phyloP scores from a whole-genome alignment of 2,888 invertebrate genomes.

The Drosophila atroscutellata region DNA sequence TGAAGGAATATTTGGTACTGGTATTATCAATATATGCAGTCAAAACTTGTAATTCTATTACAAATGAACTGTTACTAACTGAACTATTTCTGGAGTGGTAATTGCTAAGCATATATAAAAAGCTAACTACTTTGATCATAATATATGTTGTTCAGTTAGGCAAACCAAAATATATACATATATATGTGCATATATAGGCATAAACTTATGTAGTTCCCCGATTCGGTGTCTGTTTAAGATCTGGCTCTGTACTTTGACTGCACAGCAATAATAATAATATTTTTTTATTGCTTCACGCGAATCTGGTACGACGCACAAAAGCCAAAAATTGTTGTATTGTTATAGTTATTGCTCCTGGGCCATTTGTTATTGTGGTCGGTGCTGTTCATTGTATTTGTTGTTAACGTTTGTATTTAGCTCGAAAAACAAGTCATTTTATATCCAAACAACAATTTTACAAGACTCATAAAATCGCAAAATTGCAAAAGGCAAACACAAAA shows the following conservation, averaged over 20 bases:
- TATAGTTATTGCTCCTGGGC: conserved; percentile 13
- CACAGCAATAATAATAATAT: conserved; percentile 19
- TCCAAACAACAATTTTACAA: conserved; percentile 59
- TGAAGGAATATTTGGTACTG: background rate
- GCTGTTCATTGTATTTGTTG: conserved; percentile 30
- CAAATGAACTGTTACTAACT: background rate
- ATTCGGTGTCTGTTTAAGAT: conserved; percentile 9
- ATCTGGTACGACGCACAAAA: conserved; percentile 25
- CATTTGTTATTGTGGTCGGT: conserved; percentile 13
- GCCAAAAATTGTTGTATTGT: conserved; percentile 17
- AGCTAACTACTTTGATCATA: background rate
- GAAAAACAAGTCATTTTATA: conserved; percentile 62
- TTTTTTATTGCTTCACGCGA: conserved; percentile 37
- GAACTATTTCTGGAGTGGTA: background rate
- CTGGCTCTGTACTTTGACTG: conserved; percentile 7
- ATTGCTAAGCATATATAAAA: background rate
- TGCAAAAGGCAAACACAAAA: conserved; percentile 62
- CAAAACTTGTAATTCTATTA: background rate
- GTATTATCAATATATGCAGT: background rate
- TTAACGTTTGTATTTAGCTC: conserved; percentile 41
- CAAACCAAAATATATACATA: background rate
- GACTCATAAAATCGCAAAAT: conserved; percentile 62
- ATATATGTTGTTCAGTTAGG: background rate
- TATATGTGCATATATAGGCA: background rate
- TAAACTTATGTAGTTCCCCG: background rate